Evolutionary conservation across 2,888 invertebrate species (phyloP).

Genomic region (Norana najaformis): DNA sequence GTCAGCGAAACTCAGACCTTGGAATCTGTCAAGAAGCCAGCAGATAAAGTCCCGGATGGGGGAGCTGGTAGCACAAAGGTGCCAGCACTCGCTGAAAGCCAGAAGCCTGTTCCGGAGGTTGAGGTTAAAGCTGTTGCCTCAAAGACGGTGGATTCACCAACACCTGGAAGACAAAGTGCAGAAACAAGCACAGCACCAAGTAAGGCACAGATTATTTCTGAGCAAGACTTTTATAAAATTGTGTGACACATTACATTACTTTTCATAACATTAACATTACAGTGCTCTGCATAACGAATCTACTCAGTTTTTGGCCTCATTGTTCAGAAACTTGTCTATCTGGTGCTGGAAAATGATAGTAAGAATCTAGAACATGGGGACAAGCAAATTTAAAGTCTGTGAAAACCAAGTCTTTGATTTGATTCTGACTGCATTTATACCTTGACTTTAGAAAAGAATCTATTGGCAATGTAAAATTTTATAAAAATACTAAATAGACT

Average conservation of each 20-base stretch:
- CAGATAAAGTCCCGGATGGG: neutral
- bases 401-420: neutral
- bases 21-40: neutral
- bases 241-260: neutral
- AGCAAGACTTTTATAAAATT: neutral
- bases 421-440: neutral
- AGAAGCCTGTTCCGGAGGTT: neutral
- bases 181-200: slow-evolving; percentile 13
- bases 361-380: neutral
- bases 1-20: neutral
- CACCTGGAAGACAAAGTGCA: neutral
- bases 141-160: neutral
- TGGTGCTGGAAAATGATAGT: neutral
- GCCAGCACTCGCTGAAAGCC: neutral
- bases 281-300: neutral
- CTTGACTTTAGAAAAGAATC: neutral
- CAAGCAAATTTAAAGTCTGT: neutral
- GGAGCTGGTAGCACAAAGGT: neutral
- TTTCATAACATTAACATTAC: neutral
- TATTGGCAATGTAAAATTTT: neutral
- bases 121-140: neutral
- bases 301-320: neutral
- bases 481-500: no score
- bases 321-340: neutral
- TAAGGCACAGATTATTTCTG: neutral